These are phyloP conservation scores for Brachylomia viminalis DNA, from an alignment of 2,888 invertebrate species.

Conservation along the genomic window DNA sequence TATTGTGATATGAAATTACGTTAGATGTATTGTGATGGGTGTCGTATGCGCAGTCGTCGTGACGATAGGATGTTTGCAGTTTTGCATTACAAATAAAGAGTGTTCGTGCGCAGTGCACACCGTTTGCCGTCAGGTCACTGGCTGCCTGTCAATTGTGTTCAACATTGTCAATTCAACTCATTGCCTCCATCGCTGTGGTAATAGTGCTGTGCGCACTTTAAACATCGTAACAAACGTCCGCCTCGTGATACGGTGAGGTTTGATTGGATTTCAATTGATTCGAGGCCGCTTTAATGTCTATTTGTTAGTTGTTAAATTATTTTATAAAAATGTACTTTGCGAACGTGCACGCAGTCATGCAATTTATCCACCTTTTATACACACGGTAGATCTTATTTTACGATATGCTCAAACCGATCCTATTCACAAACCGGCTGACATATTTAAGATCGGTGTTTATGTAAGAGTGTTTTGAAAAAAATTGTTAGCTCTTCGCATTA, in stretches of 20 bases:
- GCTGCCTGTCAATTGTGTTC: constrained; percentile 76
- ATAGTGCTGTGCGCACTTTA: constrained; percentile 71
- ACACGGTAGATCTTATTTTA: constrained; percentile 51
- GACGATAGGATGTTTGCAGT: constrained; percentile 81
- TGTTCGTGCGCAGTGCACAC: constrained; percentile 75
- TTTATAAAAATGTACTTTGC: constrained; percentile 70
- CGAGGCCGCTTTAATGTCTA: constrained; percentile 71
- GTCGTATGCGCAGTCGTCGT: constrained; percentile 68
- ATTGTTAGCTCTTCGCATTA: constrained; percentile 19
- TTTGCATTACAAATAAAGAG: constrained; percentile 85
- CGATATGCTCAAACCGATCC: constrained; percentile 48
- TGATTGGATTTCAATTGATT: constrained; percentile 79
- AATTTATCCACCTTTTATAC: constrained; percentile 69
- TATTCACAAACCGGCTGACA: constrained; percentile 57
- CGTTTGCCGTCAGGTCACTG: constrained; percentile 74
- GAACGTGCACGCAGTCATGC: constrained; percentile 74
- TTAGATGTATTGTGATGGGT: constrained; percentile 43
- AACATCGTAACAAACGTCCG: constrained; percentile 68
- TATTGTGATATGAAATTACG: constrained; percentile 37
- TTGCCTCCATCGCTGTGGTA: constrained; percentile 72
- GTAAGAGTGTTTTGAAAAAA: constrained; percentile 18
- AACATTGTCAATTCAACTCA: constrained; percentile 79
- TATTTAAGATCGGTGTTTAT: constrained; percentile 37
- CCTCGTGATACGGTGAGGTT: constrained; percentile 69
- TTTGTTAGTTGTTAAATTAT: constrained; percentile 69